Evolutionary conservation across 2,888 invertebrate genomes (phyloP).

Genomic region (Steinernema carpocapsae): DNA sequence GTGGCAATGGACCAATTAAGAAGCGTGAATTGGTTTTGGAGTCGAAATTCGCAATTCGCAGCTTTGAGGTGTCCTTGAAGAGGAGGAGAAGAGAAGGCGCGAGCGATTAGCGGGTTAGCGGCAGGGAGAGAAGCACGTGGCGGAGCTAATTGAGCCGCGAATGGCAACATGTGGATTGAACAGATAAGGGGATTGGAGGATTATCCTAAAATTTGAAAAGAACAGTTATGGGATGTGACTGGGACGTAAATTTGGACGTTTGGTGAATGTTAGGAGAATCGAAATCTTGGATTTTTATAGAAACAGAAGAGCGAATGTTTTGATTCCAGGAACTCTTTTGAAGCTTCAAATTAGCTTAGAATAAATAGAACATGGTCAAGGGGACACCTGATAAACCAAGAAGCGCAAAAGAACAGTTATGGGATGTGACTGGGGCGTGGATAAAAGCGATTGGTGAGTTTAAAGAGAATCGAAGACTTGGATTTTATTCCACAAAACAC

Average conservation of each 20-base stretch:
- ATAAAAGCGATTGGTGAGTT: too few species aligned
- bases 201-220: not conserved
- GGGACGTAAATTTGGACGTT: not conserved
- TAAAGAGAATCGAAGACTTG: too few species aligned
- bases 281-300: too few species aligned
- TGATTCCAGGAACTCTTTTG: too few species aligned
- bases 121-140: not conserved
- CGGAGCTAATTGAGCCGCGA: slow-evolving; percentile 14
- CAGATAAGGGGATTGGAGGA: not conserved
- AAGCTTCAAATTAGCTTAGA: too few species aligned
- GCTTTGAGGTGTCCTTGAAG: not conserved
- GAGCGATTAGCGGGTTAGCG: slow-evolving; percentile 29
- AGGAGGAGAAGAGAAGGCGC: slow-evolving; percentile 1
- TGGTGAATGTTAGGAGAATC: too few species aligned
- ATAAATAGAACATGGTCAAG: too few species aligned
- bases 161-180: slow-evolving; percentile 27
- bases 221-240: too few species aligned
- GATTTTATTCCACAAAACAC: too few species aligned
- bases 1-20: slow-evolving; percentile 25
- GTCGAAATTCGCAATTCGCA: slow-evolving; percentile 25
- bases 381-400: not conserved
- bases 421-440: not conserved
- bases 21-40: slow-evolving; percentile 35
- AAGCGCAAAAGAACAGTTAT: not conserved
- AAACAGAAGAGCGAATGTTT: too few species aligned